Conservation (phyloP, 2,113 vertebrate genomes). For the Aegithalos caudatus region DNA sequence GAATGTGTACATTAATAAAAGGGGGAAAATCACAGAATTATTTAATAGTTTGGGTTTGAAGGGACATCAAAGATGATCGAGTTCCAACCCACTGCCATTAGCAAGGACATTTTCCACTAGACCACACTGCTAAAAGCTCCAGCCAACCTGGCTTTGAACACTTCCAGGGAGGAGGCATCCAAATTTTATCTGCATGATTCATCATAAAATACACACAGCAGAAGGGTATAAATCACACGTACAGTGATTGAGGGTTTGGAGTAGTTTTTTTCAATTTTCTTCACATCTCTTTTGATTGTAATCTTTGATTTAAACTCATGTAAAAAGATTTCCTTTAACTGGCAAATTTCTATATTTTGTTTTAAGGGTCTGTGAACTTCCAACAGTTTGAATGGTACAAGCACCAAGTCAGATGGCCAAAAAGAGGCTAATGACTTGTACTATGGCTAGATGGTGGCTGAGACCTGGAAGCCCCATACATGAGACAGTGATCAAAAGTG, state of each 20-base stretch:
- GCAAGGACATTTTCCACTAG: not conserved
- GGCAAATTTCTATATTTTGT: not conserved
- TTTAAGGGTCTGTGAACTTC: not conserved
- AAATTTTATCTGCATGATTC: not conserved
- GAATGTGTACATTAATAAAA: not conserved
- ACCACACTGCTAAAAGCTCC: not conserved
- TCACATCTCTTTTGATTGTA: not conserved
- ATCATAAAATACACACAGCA: not conserved
- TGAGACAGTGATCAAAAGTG: not conserved
- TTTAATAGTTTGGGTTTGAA: not conserved
- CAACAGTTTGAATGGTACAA: not conserved
- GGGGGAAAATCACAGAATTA: not conserved
- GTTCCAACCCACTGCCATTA: not conserved
- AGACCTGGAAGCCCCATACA: not conserved
- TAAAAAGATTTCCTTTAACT: not conserved
- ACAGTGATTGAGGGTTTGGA: not conserved
- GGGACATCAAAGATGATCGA: not conserved
- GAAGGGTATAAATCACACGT: not conserved
- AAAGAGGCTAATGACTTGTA: not conserved
- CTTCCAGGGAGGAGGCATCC: not conserved
- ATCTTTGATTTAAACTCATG: not conserved
- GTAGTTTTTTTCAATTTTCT: not conserved
- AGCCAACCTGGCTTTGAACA: not conserved
- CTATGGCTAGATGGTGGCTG: not conserved
- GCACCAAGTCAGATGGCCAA: not conserved